Evolutionary conservation across 2,888 invertebrate species (phyloP).

Genomic region (Buathra laborator): DNA sequence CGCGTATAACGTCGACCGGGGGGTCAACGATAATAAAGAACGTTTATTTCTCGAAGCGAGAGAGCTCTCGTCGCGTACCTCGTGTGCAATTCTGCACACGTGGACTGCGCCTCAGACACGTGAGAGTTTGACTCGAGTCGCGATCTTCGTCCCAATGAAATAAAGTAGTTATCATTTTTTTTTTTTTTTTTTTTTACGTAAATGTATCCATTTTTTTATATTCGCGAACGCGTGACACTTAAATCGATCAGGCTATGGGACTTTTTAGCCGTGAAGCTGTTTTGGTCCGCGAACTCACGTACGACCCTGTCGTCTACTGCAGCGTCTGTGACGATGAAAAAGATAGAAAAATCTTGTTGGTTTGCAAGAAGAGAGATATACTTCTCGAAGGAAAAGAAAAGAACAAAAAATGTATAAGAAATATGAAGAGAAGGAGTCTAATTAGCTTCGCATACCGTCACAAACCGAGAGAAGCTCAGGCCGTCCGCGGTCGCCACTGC

Average conservation of each 20-base stretch:
- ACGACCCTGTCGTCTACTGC: slow-evolving; percentile 13
- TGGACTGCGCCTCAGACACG: slow-evolving; percentile 47
- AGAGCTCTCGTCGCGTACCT: slow-evolving; percentile 68
- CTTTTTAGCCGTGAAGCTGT: neutral
- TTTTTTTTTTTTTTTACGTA: neutral
- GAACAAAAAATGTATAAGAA: slow-evolving; percentile 11
- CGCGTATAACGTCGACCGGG: slow-evolving; percentile 67
- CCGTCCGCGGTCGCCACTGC: slow-evolving; percentile 71
- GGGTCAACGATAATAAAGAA: slow-evolving; percentile 71
- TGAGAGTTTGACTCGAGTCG: slow-evolving; percentile 17
- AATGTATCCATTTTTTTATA: neutral
- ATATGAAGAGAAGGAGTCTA: slow-evolving; percentile 70
- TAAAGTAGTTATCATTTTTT: slow-evolving; percentile 45
- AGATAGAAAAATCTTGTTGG: slow-evolving; percentile 34
- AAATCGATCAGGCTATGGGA: neutral
- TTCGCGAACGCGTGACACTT: neutral
- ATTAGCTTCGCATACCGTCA: slow-evolving; percentile 78
- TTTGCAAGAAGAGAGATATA: slow-evolving; percentile 4
- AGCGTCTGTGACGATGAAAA: slow-evolving; percentile 20
- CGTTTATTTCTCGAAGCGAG: slow-evolving; percentile 68
- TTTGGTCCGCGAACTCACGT: neutral
- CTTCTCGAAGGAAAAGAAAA: neutral
- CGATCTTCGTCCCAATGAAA: slow-evolving; percentile 42
- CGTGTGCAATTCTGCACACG: slow-evolving; percentile 50
- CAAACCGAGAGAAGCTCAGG: slow-evolving; percentile 71